These are phyloP conservation scores for Xestia xanthographa DNA, from an alignment of 2,888 invertebrate genomes.

Conservation along the genomic window DNA sequence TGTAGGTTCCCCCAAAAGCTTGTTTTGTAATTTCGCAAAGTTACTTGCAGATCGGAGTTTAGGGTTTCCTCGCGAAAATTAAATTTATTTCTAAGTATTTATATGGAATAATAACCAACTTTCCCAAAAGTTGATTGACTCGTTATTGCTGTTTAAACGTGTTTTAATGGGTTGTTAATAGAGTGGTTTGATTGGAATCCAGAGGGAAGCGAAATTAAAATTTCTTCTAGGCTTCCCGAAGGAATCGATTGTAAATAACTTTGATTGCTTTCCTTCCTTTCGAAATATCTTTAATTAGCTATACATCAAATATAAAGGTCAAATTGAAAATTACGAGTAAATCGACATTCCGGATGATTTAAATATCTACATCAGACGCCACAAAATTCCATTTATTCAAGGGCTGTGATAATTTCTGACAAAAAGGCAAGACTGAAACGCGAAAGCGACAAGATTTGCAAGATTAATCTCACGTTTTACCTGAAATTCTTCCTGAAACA, in stretches of 20 bases:
- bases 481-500: slow-evolving; percentile 59
- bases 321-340: not conserved
- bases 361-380: not conserved
- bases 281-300: slow-evolving; percentile 2
- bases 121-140: slow-evolving; percentile 22
- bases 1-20: slow-evolving; percentile 31
- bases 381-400: slow-evolving; percentile 33
- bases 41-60: slow-evolving; percentile 19
- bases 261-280: slow-evolving; percentile 21
- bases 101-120: slow-evolving; percentile 34
- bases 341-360: not conserved
- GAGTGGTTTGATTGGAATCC: slow-evolving; percentile 36
- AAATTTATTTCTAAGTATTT: slow-evolving; percentile 39
- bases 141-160: slow-evolving; percentile 28
- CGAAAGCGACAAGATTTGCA: slow-evolving; percentile 53
- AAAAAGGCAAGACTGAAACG: slow-evolving; percentile 37
- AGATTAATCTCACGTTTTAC: slow-evolving; percentile 59
- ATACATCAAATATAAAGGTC: not conserved
- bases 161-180: slow-evolving; percentile 28
- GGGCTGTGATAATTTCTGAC: slow-evolving; percentile 39
- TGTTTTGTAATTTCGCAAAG: slow-evolving; percentile 46
- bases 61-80: slow-evolving; percentile 12
- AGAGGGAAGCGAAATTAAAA: slow-evolving; percentile 17
- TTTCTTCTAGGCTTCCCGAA: slow-evolving; percentile 8
- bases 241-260: slow-evolving; percentile 14